Percentiles rank a stretch among this genome's conserved stretches.
Evolutionary conservation across 2,888 invertebrate species (phyloP).

Genomic region (Bursaphelenchus okinawaensis): DNA sequence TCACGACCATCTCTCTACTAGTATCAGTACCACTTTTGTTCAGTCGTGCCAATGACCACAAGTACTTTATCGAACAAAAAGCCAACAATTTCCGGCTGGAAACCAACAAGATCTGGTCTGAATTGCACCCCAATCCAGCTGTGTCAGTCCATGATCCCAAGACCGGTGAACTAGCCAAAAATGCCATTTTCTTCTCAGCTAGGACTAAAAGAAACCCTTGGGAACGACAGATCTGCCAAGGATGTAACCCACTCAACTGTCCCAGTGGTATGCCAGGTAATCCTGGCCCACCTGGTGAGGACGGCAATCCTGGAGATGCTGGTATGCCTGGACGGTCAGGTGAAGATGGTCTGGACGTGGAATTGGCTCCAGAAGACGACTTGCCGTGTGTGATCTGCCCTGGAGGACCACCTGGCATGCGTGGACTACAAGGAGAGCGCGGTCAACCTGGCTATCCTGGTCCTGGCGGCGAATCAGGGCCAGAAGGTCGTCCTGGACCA

Average conservation of each 20-base stretch:
- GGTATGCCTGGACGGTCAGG: constrained; percentile 38
- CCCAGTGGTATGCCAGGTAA: constrained; percentile 55
- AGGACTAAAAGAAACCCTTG: constrained; percentile 33
- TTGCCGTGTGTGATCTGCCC: constrained; percentile 56
- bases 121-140: constrained; percentile 13
- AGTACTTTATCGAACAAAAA: constrained; percentile 12
- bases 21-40: constrained; percentile 21
- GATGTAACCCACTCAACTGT: constrained; percentile 50
- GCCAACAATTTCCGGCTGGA: constrained; percentile 17
- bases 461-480: constrained; percentile 31
- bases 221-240: constrained; percentile 32
- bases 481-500: constrained; percentile 43
- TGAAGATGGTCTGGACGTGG: constrained; percentile 54
- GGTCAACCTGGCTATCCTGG: constrained; percentile 38
- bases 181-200: constrained; percentile 35
- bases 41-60: constrained; percentile 12
- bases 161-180: constrained; percentile 8
- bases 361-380: constrained; percentile 52
- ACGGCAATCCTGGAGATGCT: constrained; percentile 49
- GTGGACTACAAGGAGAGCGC: constrained; percentile 56
- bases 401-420: constrained; percentile 54
- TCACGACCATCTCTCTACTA: constrained; percentile 21
- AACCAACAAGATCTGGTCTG: constrained; percentile 24
- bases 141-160: not conserved
- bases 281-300: constrained; percentile 49